Base-by-base conservation (phyloP, 2,113 vertebrate species). In the Zosterops pallidus region DNA sequence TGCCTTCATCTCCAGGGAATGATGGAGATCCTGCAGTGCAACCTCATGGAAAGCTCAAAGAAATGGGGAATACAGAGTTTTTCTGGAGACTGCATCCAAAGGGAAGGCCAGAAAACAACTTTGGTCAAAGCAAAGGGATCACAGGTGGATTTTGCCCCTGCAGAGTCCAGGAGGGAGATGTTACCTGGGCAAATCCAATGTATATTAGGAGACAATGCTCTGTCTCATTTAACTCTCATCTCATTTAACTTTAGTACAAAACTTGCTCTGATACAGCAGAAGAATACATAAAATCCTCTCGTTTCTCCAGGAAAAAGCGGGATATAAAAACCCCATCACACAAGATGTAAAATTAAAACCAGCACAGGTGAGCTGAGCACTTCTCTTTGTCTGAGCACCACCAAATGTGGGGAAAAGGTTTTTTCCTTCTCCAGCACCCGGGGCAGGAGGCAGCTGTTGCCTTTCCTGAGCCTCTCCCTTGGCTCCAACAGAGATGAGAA, bases 131-230 rank as follows among this genome's bases (percentile, higher is more conserved):
- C 72, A 70, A 19, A 2, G n/a, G 68, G 60, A 15, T n/a, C 56
- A 15, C 31, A 31, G 31, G 53, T 14, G 47, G 46, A 25, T 75
- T 57, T 35, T 12, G 6, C 1, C 26, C 52, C 62, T 74, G 10
- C 68, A 29, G 50, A 31, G 14, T 4, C 11, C 62, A 42, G 33
- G 23, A 49, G 22, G 0, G 37, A 60, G 33, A 1, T 81, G 15
- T 17, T 1, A 53, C 39, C 33, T 68, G 50, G n/a, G 18, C 10
- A 77, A 65, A 11, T 0, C 7, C 3, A 64, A 3, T 0, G 24
- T 0, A 4, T 3, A 2, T 4, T 0, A 7, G 60, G 23, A 94
- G 25, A 56, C 53, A 52, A 7, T 0, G 1, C 0, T 56, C 23
- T 24, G 11, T 9, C 49, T 44, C 76, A 35, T 28, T 26, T 14